A percentile compares a stretch with the other conserved stretches of the same genome.
phyloP scores from a whole-genome alignment of 2,888 invertebrate genomes.

The Halocaridina rubra region DNA sequence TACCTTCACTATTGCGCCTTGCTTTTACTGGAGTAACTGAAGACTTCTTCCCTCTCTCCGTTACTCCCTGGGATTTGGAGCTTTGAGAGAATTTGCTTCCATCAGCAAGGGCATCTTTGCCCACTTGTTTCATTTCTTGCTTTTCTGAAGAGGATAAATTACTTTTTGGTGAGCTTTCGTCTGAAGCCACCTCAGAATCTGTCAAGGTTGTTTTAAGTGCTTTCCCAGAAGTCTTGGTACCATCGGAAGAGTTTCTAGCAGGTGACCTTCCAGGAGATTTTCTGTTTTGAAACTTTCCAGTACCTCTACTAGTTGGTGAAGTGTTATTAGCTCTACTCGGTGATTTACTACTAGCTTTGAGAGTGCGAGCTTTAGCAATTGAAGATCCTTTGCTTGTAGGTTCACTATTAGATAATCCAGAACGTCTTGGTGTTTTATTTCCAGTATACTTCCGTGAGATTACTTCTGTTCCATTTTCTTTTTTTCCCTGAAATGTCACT shows the following conservation, averaged over 20 bases:
- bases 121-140: constrained; percentile 9
- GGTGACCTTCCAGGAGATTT: constrained; percentile 30
- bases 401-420: constrained; percentile 32
- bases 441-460: background rate
- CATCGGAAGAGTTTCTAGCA: constrained; percentile 9
- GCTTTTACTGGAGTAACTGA: background rate
- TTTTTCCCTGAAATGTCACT: constrained; percentile 18
- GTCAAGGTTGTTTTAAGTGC: background rate
- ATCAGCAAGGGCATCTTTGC: constrained; percentile 3
- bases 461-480: constrained; percentile 6
- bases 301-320: constrained; percentile 2
- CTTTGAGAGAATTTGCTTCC: constrained; percentile 22
- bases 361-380: constrained; percentile 10
- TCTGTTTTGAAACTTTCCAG: constrained; percentile 19
- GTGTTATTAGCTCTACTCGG: constrained; percentile 25
- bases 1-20: constrained; percentile 31
- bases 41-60: constrained; percentile 45
- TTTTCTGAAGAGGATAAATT: constrained; percentile 10
- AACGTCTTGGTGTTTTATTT: constrained; percentile 25
- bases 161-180: background rate
- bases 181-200: constrained; percentile 10
- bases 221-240: constrained; percentile 31
- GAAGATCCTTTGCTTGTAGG: constrained; percentile 34
- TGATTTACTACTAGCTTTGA: constrained; percentile 35
- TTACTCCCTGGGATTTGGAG: constrained; percentile 6